Evolutionary conservation across 2,888 invertebrate genomes (phyloP), one percentile per base, ranked within the genome.

Genomic region (Athrips mouffetella): DNA sequence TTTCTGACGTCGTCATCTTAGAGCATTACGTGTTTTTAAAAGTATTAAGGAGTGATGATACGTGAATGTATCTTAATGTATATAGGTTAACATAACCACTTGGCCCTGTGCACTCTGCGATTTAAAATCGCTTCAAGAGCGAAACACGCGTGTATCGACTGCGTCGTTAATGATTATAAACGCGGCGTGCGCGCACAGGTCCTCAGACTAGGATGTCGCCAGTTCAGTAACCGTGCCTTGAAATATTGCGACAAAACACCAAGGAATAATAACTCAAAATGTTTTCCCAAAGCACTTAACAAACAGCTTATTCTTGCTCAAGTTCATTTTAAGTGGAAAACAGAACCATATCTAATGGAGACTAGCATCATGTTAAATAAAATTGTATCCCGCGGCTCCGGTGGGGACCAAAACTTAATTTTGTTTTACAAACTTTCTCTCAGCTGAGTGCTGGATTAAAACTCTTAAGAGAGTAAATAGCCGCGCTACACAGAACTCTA

Each of bases 381-480:
- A n/a, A 82, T 76, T 76, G 76, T 80, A 83, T 82, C 81, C 79
- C 69, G 59, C 69, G 70, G 70, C 68, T 67, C 71, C 72, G 69
- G 74, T 67, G 66, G 67, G 70, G 69, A 76, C 73, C 72, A 69
- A 74, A 79, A 80, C 79, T 81, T 78, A 76, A 81, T 80, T 83
- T 79, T 70, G 75, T 78, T 80, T 80, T 79, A 78, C 72, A 73
- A 78, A 80, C 72, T 78, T 74, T 68, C 72, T 70, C 64, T 66
- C 65, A 67, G 73, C 65, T 73, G 71, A 73, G 74, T 67, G 58
- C 55, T 57, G 69, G 72, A 75, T 81, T 78, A 74, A 71, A 79
- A 70, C 65, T 71, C 62, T 58, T 51, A 59, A 57, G 55, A 58
- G 48, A 46, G 55, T 48, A 45, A 48, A 51, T 51, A 48, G 27